Evolutionary conservation across 2,797 vertebrate genomes (phyloP).

Genomic region (Acanthurus lineatus): DNA sequence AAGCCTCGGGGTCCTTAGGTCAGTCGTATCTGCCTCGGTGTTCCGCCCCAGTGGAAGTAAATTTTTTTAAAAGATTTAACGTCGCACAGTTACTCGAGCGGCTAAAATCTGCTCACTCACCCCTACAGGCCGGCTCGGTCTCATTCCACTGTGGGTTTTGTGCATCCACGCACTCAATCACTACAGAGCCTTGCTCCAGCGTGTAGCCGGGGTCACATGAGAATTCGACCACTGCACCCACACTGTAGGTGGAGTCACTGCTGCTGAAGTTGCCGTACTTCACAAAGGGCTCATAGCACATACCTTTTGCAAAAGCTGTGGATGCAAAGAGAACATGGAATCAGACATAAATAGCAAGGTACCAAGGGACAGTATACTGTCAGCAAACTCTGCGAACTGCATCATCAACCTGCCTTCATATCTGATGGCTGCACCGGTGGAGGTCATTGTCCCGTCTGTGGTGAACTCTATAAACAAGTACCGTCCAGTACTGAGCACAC

Average conservation of each 20-base stretch:
- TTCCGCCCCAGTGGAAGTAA: slow-evolving; percentile 39
- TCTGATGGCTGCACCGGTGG: slow-evolving; percentile 93
- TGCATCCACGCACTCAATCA: slow-evolving; percentile 93
- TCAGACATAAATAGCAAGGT: not conserved
- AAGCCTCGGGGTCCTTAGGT: slow-evolving; percentile 42
- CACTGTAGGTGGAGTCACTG: slow-evolving; percentile 87
- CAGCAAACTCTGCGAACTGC: not conserved
- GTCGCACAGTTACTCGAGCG: slow-evolving; percentile 30
- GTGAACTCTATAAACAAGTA: slow-evolving; percentile 96
- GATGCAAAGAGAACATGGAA: slow-evolving; percentile 13
- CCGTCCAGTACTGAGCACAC: slow-evolving; percentile 89
- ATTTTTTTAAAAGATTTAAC: slow-evolving; percentile 44
- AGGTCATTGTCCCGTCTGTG: slow-evolving; percentile 92
- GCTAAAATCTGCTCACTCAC: slow-evolving; percentile 81
- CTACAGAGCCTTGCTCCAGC: slow-evolving; percentile 95
- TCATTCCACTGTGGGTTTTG: slow-evolving; percentile 97
- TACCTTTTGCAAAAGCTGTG: slow-evolving; percentile 92
- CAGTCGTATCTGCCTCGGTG: slow-evolving; percentile 41
- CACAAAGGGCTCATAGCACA: slow-evolving; percentile 96
- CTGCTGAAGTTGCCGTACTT: slow-evolving; percentile 98
- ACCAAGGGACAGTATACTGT: not conserved
- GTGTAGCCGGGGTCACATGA: slow-evolving; percentile 96
- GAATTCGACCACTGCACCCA: slow-evolving; percentile 95
- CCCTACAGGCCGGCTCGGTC: slow-evolving; percentile 95
- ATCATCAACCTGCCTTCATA: slow-evolving; percentile 89